Base-by-base conservation (phyloP, 2,888 invertebrate species). In the Catonia carolina region DNA sequence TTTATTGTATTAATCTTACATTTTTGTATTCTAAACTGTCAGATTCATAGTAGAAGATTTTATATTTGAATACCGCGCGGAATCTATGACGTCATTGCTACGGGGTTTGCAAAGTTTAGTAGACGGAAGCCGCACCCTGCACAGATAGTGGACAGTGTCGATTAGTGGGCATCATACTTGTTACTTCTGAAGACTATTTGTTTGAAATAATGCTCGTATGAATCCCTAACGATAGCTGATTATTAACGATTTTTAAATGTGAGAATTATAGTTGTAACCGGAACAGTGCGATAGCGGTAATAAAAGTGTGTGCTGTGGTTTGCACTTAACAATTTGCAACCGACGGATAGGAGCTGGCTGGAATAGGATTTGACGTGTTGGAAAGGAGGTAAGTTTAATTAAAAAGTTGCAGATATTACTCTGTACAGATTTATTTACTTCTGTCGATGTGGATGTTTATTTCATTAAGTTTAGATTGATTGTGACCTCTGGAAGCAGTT, bases 101-200 rank as follows among this genome's bases (percentile, higher is more conserved):
- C 66, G 66, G 66, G 67, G 67, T 62, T 65, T 66, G 63, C 67
- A 66, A 62, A 61, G 63, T 62, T 64, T 63, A 64, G 66, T 64
- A 63, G 63, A 67, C 62, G 66, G 67, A 67, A 65, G 66, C 67
- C 67, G 67, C 66, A 66, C 67, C 67, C 67, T 66, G 59, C 59
- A 56, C 59, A 56, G 58, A 53, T 59, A 61, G 60, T 60, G 53
- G 54, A 42, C 49, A 53, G 53, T 57, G 58, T 58, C 58, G 53
- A 56, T 58, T 53, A 53, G 47, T 56, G 54, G 52, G 56, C 55
- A 37, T 41, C 31, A 56, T 54, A 50, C 54, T 58, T 58, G 56
- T 60, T 54, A 49, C 55, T 31, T 37, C 41, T 49, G 39, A 58
- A 50, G 60, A 55, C 60, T 39, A 45, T 57, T 53, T 60, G 37